Evolutionary conservation across 1,140 invertebrate genomes (phyloP).

Genomic region (Hermatobates lingyangjiaoensis): DNA sequence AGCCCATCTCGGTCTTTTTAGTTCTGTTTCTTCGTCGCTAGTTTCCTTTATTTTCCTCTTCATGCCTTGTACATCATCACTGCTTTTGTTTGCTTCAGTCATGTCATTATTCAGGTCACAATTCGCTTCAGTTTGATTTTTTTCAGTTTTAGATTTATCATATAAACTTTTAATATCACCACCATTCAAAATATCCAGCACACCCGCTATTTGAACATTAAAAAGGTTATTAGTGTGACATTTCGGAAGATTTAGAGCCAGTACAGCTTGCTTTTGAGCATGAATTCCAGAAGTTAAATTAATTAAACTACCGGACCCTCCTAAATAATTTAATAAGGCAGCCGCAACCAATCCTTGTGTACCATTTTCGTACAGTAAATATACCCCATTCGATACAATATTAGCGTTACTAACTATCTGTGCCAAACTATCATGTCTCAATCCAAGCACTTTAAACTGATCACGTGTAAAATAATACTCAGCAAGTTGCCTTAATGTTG

Average conservation of each 20-base stretch:
- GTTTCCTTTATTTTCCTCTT: conserved; percentile 2
- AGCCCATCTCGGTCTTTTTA: conserved; percentile 41
- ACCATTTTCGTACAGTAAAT: conserved; percentile 73
- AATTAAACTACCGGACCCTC: conserved; percentile 38
- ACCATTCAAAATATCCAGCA: neutral
- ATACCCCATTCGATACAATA: conserved; percentile 52
- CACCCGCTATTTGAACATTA: conserved; percentile 39
- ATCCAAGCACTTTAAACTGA: conserved; percentile 50
- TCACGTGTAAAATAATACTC: conserved; percentile 63
- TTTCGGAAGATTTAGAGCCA: conserved; percentile 53
- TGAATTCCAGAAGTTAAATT: conserved; percentile 63
- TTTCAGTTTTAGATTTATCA: neutral
- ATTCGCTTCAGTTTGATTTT: neutral
- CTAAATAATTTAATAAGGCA: conserved; percentile 53
- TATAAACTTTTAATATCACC: neutral
- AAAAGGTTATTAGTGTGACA: conserved; percentile 44
- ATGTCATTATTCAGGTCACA: conserved; percentile 4
- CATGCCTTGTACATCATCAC: conserved; percentile 8
- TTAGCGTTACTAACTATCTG: conserved; percentile 62
- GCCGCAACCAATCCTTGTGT: conserved; percentile 65
- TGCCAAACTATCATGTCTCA: conserved; percentile 69
- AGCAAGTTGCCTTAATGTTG: conserved; percentile 49
- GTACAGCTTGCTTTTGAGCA: conserved; percentile 50
- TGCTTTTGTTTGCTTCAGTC: conserved; percentile 16
- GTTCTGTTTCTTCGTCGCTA: conserved; percentile 6